Evolutionary conservation across 2,797 vertebrate species (phyloP), one percentile per base, ranked within the genome.

Genomic region (Somateria mollissima): DNA sequence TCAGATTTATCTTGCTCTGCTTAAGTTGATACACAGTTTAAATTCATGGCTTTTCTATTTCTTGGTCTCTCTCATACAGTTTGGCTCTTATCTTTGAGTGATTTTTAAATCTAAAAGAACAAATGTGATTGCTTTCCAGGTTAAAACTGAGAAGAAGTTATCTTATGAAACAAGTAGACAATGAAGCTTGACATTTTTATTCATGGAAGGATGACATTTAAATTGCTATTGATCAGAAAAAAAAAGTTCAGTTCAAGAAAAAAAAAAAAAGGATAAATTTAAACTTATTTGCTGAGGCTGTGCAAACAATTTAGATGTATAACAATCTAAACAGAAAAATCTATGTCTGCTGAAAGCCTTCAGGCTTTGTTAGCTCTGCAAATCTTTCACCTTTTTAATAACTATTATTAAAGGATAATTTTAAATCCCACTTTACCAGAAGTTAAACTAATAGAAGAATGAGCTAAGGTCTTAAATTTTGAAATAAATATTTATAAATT

Each of bases 1-100:
- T 93, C 96, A 98, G 96, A 92, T 97, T 97, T 95, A 92, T 97
- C 82, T 98, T 98, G 94, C 84, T 98, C 95, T 97, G 89, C 94
- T 92, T 73, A 80, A 95, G 91, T 91, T 62, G 80, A 96, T 97
- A 98, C 81, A 97, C 96, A 97, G 96, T 97, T 98, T 97, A 95
- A 97, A 94, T 89, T 97, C 56, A 94, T 87, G 92, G 80, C 62
- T 92, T 70, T 45, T 70, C n/a, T 76, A 45, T 30, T 71, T 32
- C 37, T 84, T n/a, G 0, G 4, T 81, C 10, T 47, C 9, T 84
- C 37, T 62, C 5, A 1, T 2, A 2, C 1, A 1, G 1, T 36
- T 73, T 57, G 1, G 1, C 2, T 37, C 7, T 74, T 20, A 20
- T 69, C 25, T 91, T 75, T 72, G 61, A 56, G 36, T 45, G 28